These are phyloP conservation scores for Ooceraea biroi DNA, from an alignment of 1,140 invertebrate genomes.

Conservation along the genomic window DNA sequence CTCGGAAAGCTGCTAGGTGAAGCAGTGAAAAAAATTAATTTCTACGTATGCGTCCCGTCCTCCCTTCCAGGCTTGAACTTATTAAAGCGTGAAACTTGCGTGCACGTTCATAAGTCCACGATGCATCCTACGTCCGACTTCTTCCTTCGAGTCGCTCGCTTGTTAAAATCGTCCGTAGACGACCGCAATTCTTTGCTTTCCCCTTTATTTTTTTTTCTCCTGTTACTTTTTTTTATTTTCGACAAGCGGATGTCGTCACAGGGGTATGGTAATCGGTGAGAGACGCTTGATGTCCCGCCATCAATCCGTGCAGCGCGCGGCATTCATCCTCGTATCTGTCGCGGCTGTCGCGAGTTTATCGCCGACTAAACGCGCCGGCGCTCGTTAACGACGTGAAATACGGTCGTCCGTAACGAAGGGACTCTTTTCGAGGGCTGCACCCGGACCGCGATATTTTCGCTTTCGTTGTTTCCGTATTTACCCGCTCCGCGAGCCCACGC, in stretches of 20 bases:
- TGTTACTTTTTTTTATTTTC: background rate
- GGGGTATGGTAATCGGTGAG: conserved; percentile 63
- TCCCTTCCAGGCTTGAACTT: background rate
- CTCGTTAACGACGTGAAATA: conserved; percentile 84
- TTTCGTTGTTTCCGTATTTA: conserved; percentile 57
- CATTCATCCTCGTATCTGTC: conserved; percentile 73
- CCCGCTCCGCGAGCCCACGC: conserved; percentile 37
- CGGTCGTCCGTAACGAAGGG: conserved; percentile 80
- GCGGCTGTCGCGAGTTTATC: conserved; percentile 78
- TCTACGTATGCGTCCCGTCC: background rate
- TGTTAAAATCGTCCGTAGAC: background rate
- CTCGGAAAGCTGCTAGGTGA: background rate
- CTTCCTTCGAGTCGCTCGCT: background rate
- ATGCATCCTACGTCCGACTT: background rate
- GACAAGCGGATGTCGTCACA: conserved; percentile 48
- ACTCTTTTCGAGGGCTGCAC: conserved; percentile 71
- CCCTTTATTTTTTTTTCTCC: no score
- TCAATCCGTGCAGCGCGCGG: conserved; percentile 54
- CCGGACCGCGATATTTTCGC: conserved; percentile 67
- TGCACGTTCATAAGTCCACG: background rate
- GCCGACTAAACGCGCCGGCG: conserved; percentile 80
- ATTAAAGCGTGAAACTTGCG: background rate
- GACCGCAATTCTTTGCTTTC: conserved; percentile 33
- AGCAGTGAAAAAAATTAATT: background rate
- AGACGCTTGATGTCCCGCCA: conserved; percentile 50